These are phyloP conservation scores for Morone saxatilis DNA, from an alignment of 2,113 vertebrate genomes.

Conservation along the genomic window DNA sequence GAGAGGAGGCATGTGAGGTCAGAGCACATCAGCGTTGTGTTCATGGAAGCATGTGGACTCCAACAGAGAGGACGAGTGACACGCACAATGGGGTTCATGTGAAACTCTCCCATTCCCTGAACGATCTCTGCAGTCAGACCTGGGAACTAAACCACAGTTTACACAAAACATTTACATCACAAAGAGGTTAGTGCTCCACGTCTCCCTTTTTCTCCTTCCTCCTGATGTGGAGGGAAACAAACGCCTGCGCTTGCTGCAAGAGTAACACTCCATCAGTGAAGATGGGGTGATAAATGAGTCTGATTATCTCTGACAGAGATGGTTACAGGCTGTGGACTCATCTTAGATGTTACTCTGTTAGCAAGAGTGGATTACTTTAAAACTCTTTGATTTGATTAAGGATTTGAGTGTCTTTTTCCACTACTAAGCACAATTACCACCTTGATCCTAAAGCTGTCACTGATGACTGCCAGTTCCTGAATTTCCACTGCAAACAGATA, in stretches of 20 bases:
- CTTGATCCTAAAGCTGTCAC: conserved; percentile 1
- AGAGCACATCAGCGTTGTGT: neutral
- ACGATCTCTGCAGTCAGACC: conserved; percentile 3
- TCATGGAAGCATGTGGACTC: neutral
- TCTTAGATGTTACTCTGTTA: neutral
- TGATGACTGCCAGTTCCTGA: neutral
- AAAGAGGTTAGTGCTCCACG: conserved; percentile 23
- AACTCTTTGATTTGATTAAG: no score
- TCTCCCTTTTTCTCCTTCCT: neutral
- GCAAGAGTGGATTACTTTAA: neutral
- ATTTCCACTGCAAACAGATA: neutral
- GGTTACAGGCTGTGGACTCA: neutral
- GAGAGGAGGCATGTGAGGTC: conserved; percentile 12
- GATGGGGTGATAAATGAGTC: neutral
- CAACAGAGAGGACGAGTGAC: neutral
- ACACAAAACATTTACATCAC: conserved; percentile 58
- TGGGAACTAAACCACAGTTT: conserved; percentile 30
- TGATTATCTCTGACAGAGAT: neutral
- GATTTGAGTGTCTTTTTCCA: no score
- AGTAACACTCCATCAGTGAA: neutral
- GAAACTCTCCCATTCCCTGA: conserved; percentile 2
- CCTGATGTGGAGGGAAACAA: neutral
- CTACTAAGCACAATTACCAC: no score
- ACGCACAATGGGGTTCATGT: neutral
- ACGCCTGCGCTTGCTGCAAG: neutral